These are phyloP conservation scores for Marronus borbonicus DNA, from an alignment of 2,888 invertebrate genomes.

Conservation along the genomic window DNA sequence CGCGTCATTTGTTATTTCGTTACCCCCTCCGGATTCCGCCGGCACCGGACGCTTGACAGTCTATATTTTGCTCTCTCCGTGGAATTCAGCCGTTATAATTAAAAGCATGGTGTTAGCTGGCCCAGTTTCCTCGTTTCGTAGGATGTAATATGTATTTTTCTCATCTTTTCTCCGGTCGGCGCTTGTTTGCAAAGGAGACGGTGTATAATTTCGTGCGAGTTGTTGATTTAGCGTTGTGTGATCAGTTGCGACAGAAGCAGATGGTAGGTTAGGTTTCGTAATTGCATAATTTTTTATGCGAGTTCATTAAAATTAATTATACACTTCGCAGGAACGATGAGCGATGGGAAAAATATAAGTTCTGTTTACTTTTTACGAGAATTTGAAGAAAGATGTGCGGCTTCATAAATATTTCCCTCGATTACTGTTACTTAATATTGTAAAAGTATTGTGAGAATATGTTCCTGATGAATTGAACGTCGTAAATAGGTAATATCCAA, in stretches of 20 bases:
- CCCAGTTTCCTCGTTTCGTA: not conserved
- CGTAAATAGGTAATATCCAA: too few species aligned
- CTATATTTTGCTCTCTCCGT: too few species aligned
- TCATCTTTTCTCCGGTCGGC: not conserved
- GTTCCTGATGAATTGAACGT: too few species aligned
- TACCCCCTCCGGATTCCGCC: not conserved
- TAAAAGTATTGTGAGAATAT: too few species aligned
- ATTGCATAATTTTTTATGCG: slow-evolving; percentile 5
- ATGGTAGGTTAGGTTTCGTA: slow-evolving; percentile 9
- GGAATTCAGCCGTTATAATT: not conserved
- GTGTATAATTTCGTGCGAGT: slow-evolving; percentile 8
- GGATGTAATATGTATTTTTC: not conserved
- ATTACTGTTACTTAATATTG: too few species aligned
- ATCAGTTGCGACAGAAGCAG: slow-evolving; percentile 1
- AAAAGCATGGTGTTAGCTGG: slow-evolving; percentile 2
- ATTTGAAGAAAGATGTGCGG: too few species aligned
- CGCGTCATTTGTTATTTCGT: slow-evolving; percentile 22
- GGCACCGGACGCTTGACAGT: too few species aligned
- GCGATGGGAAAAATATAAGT: not conserved
- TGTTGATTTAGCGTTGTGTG: not conserved
- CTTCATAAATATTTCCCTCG: too few species aligned
- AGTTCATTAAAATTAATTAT: slow-evolving; percentile 7
- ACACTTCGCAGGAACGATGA: not conserved
- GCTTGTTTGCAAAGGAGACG: not conserved
- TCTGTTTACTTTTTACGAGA: not conserved